Conservation (phyloP, 1,140 invertebrate genomes). For the Platorchestia sp. region DNA sequence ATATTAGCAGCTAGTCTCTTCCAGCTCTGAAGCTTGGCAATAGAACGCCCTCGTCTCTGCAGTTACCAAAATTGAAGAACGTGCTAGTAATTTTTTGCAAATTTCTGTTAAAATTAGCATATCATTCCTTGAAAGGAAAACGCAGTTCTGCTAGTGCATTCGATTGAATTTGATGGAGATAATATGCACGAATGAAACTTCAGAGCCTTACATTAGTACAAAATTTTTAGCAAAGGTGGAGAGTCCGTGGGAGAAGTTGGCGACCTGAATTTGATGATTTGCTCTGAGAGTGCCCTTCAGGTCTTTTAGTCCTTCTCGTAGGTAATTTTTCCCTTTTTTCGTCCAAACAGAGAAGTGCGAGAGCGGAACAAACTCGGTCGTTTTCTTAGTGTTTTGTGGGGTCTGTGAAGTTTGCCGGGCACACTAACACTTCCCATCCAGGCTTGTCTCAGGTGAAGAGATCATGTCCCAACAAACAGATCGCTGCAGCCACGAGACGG, state of each 20-base stretch:
- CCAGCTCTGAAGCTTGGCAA: too few relatives aligned
- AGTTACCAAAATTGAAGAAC: too few relatives aligned
- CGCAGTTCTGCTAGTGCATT: too few relatives aligned
- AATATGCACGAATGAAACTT: too few relatives aligned
- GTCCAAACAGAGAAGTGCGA: slow-evolving; percentile 41
- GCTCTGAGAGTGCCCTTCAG: neutral
- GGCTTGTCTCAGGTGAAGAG: slow-evolving; percentile 54
- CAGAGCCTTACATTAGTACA: neutral
- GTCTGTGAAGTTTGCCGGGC: slow-evolving; percentile 52
- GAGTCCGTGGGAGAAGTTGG: neutral
- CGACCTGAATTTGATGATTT: slow-evolving; percentile 39
- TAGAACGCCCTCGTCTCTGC: too few relatives aligned
- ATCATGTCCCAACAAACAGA: slow-evolving; percentile 53
- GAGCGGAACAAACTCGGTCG: slow-evolving; percentile 52
- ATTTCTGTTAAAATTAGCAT: too few relatives aligned
- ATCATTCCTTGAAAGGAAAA: too few relatives aligned
- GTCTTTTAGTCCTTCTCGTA: neutral
- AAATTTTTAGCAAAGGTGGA: neutral
- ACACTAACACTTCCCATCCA: slow-evolving; percentile 49
- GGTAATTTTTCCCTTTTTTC: neutral
- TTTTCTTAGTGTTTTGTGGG: slow-evolving; percentile 52
- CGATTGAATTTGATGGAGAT: too few relatives aligned
- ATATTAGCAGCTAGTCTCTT: too few relatives aligned
- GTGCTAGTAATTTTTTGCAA: too few relatives aligned
- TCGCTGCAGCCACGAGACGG: slow-evolving; percentile 28